phyloP scores from a whole-genome alignment of 1,140 invertebrate genomes.

The Telenomus remus region DNA sequence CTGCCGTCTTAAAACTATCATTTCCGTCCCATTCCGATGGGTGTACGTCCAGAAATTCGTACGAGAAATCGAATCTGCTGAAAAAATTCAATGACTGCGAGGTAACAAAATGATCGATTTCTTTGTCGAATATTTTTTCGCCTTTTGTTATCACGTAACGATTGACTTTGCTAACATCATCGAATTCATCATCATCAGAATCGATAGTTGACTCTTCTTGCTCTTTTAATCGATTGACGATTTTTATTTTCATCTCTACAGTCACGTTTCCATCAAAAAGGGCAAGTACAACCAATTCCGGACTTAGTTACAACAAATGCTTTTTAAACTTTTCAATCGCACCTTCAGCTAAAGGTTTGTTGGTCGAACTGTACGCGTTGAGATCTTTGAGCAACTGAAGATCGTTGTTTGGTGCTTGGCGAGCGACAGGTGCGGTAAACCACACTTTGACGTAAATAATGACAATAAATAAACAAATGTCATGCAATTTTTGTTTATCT shows the following conservation, averaged over 20 bases:
- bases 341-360: conserved; percentile 33
- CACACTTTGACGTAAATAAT: conserved; percentile 45
- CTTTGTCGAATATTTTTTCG: conserved; percentile 7
- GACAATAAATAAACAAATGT: conserved; percentile 54
- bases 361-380: conserved; percentile 31
- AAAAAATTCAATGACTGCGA: conserved; percentile 28
- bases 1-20: conserved; percentile 10
- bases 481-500: conserved; percentile 36
- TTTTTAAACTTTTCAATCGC: conserved; percentile 6
- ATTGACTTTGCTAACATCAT: no score
- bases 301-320: background rate
- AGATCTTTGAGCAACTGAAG: conserved; percentile 51
- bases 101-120: conserved; percentile 22
- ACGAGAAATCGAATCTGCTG: conserved; percentile 22
- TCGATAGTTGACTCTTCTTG: no score
- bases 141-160: conserved; percentile 4
- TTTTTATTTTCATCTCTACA: conserved; percentile 38
- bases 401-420: conserved; percentile 49
- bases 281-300: conserved; percentile 2
- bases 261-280: conserved; percentile 40
- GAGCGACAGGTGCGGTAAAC: conserved; percentile 36
- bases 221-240: conserved; percentile 29
- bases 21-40: conserved; percentile 17
- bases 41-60: conserved; percentile 14
- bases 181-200: no score